phyloP scores from a whole-genome alignment of 2,888 invertebrate species.

The Pseudolycoriella hygida region DNA sequence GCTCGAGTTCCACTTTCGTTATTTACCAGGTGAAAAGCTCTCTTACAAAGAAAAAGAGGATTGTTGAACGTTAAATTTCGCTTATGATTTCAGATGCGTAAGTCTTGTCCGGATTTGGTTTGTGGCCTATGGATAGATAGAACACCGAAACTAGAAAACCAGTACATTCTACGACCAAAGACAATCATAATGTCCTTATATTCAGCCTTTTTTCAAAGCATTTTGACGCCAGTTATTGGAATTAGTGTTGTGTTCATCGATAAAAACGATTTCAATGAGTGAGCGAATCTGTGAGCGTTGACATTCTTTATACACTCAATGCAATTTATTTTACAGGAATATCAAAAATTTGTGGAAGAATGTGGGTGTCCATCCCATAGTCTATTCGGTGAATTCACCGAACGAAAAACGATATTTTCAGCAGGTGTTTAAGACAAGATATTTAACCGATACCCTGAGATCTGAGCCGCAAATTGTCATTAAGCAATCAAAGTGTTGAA shows the following conservation, averaged over 20 bases:
- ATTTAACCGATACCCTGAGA: constrained; percentile 27
- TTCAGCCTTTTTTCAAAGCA: constrained; percentile 26
- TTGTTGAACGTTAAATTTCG: background rate
- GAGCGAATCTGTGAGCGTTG: constrained; percentile 14
- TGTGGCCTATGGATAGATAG: constrained; percentile 29
- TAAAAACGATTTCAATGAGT: constrained; percentile 29
- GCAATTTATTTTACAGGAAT: constrained; percentile 17
- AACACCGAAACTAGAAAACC: constrained; percentile 15
- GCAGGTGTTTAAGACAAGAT: constrained; percentile 29
- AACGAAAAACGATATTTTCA: constrained; percentile 30
- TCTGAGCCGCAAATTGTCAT: constrained; percentile 25
- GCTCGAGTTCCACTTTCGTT: constrained; percentile 24
- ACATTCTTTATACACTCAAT: background rate
- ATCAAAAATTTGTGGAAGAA: constrained; percentile 28
- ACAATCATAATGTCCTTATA: constrained; percentile 27
- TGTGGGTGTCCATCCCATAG: constrained; percentile 28
- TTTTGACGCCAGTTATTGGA: constrained; percentile 28
- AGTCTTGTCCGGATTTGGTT: constrained; percentile 24
- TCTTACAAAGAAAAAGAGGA: background rate
- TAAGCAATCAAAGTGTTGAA: background rate
- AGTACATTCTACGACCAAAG: constrained; percentile 11
- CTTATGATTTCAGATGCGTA: constrained; percentile 19
- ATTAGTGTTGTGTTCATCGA: constrained; percentile 27
- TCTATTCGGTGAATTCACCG: constrained; percentile 29
- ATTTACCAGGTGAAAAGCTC: constrained; percentile 26